Base-by-base conservation (phyloP, 1,140 invertebrate species). In the Periplaneta americana region DNA sequence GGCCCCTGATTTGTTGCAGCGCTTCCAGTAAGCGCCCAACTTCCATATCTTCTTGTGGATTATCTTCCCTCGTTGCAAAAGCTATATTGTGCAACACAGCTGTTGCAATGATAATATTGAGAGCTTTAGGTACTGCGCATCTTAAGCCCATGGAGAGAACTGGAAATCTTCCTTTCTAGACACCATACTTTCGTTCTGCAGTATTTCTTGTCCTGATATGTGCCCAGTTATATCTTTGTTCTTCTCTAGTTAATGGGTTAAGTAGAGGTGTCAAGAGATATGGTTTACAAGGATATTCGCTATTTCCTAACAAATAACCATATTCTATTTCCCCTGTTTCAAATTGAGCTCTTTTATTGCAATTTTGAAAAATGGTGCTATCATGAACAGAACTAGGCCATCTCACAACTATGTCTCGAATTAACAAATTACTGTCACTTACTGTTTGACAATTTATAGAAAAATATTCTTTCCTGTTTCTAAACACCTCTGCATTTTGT, bases 121-220 rank as follows among this genome's bases (percentile, higher is more conserved):
- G 31, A 31, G 34, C 31, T 18, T 18, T 22, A 34, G 17, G 2
- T 18, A 34, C 18, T 31, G 1, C 1, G 2, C 17, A 18, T 1
- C 34, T 15, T 18, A 77, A 22, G n/a, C 48, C 48, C 1, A 57
- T 18, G 2, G 48, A 57, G 17, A 4, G n/a, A n/a, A 11, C 11
- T 57, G 75, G 18, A 79, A 85, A 85, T 32, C 82, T 35, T 78
- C 82, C 48, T 36, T 85, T 85, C 80, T 34, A 84, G 15, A 81
- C 39, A 0, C 84, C 83, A 80, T 83, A 83, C 3, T 35, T 34
- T 31, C 84, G 34, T 78, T 85, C 84, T 74, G 84, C 81, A 1
- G 36, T 22, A 79, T 84, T 85, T 18, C 83, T 28, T 32, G 85
- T 84, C 13, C 48, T 82, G 13, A 83, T 82, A 77, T 85, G 83